Conservation (phyloP, 2,797 vertebrate genomes). For the Acanthis flammea region DNA sequence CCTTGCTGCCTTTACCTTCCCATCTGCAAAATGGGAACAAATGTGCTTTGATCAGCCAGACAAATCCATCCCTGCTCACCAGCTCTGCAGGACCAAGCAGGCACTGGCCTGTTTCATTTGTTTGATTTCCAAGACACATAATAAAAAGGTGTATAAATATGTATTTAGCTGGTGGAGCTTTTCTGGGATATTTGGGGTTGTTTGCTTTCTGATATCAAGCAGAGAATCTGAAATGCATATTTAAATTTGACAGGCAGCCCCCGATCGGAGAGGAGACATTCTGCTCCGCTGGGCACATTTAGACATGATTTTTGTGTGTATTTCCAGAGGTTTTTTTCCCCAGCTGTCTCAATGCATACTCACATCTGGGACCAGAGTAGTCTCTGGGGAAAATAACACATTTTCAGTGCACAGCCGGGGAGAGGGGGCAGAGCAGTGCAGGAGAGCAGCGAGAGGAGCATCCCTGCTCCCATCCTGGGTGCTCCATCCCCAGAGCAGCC, state of each 20-base stretch:
- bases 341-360: slow-evolving; percentile 64
- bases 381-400: slow-evolving; percentile 39
- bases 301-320: slow-evolving; percentile 2
- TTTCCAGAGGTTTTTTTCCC: neutral
- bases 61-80: neutral
- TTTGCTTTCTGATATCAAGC: slow-evolving; percentile 46
- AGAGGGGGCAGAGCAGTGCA: neutral
- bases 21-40: neutral
- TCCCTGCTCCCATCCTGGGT: neutral
- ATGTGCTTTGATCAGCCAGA: neutral
- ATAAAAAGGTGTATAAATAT: slow-evolving; percentile 62
- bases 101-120: neutral
- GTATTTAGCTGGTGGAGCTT: slow-evolving; percentile 58
- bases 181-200: slow-evolving; percentile 57
- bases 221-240: slow-evolving; percentile 68
- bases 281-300: slow-evolving; percentile 65
- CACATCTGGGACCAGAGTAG: slow-evolving; percentile 33
- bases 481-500: neutral
- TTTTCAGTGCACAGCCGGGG: neutral
- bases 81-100: neutral
- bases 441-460: neutral
- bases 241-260: slow-evolving; percentile 69
- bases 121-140: slow-evolving; percentile 14
- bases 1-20: neutral
- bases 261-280: slow-evolving; percentile 47